Conservation (phyloP, 2,797 vertebrate species). For the Babyrousa celebensis region DNA sequence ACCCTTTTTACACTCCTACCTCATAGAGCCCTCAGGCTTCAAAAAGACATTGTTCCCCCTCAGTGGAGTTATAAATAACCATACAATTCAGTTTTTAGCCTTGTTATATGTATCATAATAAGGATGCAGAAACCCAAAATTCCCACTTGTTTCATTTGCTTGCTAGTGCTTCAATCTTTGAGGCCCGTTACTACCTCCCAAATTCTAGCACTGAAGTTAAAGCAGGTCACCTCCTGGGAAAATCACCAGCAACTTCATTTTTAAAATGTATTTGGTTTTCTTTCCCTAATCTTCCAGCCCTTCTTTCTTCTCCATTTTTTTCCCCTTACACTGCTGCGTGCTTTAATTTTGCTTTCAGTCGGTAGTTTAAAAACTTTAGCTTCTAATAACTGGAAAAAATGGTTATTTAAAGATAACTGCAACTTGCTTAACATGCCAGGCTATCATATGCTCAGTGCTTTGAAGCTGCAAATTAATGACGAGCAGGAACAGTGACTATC, state of each 20-base stretch:
- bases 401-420: slow-evolving; percentile 97
- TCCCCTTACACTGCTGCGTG: slow-evolving; percentile 87
- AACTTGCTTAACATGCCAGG: slow-evolving; percentile 96
- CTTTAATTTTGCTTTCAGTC: slow-evolving; percentile 93
- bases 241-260: slow-evolving; percentile 90
- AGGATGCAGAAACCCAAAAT: slow-evolving; percentile 77
- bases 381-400: slow-evolving; percentile 96
- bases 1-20: not conserved
- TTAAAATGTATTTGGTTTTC: slow-evolving; percentile 91
- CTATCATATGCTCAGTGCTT: slow-evolving; percentile 97
- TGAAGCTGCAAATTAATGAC: slow-evolving; percentile 99
- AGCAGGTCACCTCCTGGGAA: slow-evolving; percentile 84
- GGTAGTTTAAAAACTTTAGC: slow-evolving; percentile 95
- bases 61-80: not conserved
- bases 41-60: slow-evolving; percentile 38
- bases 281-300: slow-evolving; percentile 90
- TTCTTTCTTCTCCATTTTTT: slow-evolving; percentile 74
- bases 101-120: slow-evolving; percentile 43
- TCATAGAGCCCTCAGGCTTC: slow-evolving; percentile 52
- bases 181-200: slow-evolving; percentile 65
- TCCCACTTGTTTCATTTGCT: slow-evolving; percentile 74
- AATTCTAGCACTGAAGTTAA: slow-evolving; percentile 87
- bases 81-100: slow-evolving; percentile 48
- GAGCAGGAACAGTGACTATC: slow-evolving; percentile 97
- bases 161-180: slow-evolving; percentile 70